Evolutionary conservation across 2,113 vertebrate species (phyloP), one percentile per base, ranked within the genome.

Genomic region (Piprites chloris): DNA sequence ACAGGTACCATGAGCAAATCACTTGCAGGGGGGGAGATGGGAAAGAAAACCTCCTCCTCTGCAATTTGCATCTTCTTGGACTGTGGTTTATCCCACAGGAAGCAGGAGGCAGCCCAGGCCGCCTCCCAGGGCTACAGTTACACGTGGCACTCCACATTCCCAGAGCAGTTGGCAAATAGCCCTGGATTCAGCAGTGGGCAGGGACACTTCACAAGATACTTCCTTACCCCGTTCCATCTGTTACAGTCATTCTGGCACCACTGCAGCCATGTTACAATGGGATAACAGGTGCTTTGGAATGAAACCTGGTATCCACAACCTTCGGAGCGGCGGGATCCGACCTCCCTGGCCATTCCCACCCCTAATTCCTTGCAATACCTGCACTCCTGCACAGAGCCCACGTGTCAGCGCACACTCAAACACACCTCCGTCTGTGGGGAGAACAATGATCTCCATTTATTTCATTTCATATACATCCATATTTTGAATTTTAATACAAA

Each of bases 401-500:
- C 67, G 16, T 87, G 96, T 75, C 28, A 97, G 97, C 87, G 94
- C 97, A 97, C 97, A 97, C 97, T 96, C 97, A 97, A 87, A 98
- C 97, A 98, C 97, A 97, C 97, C 97, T 97, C 90, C 96, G 37
- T 97, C 95, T 95, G 97, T 97, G 98, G 98, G 97, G 98, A 98
- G 98, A 98, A 97, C 97, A 98, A 96, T 61, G 23, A 97, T 98
- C 98, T 98, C 98, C 98, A 98, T 98, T 98, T 98, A 98, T 98
- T 98, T 98, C 95, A 95, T 98, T 98, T 98, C 97, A 98, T 98
- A 98, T 98, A 98, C 98, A 98, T 98, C 98, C 98, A 98, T 98
- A 98, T 98, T 98, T 97, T 98, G 97, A 98, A 98, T 98, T 98
- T 98, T 98, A 98, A 98, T 98, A 98, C 98, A 98, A 98, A 98